A percentile compares a stretch with the other conserved stretches of the same genome.
phyloP scores from a whole-genome alignment of 2,113 vertebrate genomes.

The Myotis brandtii region DNA sequence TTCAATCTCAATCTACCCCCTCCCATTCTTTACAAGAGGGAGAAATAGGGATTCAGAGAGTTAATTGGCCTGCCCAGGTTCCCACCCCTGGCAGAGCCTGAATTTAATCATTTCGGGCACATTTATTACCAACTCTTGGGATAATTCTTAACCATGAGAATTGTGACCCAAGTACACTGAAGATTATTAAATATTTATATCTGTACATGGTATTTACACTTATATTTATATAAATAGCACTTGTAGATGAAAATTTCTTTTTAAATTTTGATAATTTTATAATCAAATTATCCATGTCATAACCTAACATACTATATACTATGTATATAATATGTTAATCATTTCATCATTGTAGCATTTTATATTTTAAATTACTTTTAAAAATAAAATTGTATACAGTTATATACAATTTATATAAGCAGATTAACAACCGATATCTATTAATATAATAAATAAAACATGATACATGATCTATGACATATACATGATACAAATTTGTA shows the following conservation, averaged over 20 bases:
- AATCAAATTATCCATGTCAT: neutral
- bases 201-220: neutral
- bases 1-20: neutral
- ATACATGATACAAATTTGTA: neutral
- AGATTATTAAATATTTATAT: neutral
- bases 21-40: neutral
- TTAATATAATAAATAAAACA: neutral
- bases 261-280: neutral
- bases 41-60: neutral
- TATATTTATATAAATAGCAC: neutral
- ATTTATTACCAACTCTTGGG: neutral
- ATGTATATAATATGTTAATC: neutral
- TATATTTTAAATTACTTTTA: neutral
- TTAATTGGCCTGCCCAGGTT: neutral
- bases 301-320: neutral
- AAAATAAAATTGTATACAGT: neutral
- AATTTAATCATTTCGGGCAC: neutral
- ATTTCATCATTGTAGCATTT: neutral
- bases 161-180: neutral
- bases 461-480: neutral
- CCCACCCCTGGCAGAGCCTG: neutral
- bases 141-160: neutral
- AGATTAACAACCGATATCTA: neutral
- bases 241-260: neutral
- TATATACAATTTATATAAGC: neutral